phyloP scores from a whole-genome alignment of 2,113 vertebrate genomes.

The Ahaetulla prasina region DNA sequence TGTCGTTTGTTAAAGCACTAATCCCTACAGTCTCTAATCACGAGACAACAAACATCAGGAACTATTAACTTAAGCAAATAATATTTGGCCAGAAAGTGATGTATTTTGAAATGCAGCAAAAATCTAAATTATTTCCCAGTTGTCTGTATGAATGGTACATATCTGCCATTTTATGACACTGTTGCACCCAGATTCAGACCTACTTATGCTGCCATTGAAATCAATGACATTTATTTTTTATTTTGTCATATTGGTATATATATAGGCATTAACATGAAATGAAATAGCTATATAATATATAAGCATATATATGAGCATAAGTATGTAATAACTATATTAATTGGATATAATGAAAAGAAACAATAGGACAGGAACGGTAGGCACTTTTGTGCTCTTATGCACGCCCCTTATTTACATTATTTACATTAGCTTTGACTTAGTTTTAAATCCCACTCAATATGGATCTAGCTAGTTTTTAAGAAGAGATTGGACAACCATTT shows the following conservation, averaged over 20 bases:
- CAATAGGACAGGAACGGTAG: no score
- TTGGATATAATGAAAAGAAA: no score
- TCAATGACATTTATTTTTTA: no score
- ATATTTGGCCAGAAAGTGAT: background rate
- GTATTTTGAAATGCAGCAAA: background rate
- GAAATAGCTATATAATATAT: no score
- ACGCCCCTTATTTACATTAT: no score
- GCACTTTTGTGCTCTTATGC: no score
- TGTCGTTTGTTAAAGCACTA: background rate
- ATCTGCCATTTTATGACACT: background rate
- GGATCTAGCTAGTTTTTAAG: background rate
- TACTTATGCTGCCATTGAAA: background rate
- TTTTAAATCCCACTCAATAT: background rate
- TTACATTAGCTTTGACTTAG: background rate
- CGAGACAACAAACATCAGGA: background rate
- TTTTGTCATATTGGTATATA: no score
- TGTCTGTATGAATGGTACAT: no score
- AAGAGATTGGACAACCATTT: background rate
- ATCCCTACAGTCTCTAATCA: background rate
- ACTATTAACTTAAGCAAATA: background rate
- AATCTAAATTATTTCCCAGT: background rate
- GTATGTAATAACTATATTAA: no score
- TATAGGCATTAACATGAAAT: no score
- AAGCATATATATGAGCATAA: no score
- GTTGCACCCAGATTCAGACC: background rate